These are phyloP conservation scores for Chironex yamaguchii DNA, from an alignment of 30 jellyfish, hydroid and myxozoan species.

Conservation along the genomic window DNA sequence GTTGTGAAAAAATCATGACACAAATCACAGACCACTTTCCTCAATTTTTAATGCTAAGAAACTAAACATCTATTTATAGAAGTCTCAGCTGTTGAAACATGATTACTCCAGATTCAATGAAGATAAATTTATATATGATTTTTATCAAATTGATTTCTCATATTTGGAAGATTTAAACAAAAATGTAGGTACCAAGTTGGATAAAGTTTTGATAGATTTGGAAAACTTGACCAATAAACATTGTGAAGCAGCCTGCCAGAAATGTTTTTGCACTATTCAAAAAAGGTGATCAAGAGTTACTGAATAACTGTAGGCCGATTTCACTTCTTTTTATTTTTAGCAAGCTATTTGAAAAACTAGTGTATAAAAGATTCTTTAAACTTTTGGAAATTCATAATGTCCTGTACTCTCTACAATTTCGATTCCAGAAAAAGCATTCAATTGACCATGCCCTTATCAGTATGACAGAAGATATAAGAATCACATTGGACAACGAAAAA, in stretches of 20 bases:
- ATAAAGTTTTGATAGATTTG: neutral
- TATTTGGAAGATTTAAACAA: neutral
- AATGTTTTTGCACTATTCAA: slow-evolving; percentile 19
- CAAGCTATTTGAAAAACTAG: slow-evolving; percentile 34
- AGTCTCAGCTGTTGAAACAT: slow-evolving; percentile 5
- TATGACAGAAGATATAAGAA: slow-evolving; percentile 28
- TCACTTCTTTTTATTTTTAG: slow-evolving; percentile 33
- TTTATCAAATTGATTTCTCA: slow-evolving; percentile 1
- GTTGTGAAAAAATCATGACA: too few species aligned
- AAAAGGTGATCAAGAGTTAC: slow-evolving; percentile 13
- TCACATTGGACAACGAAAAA: neutral
- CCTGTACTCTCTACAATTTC: too few species aligned
- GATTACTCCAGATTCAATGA: slow-evolving; percentile 7
- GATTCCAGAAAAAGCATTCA: too few species aligned
- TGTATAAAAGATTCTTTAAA: too few species aligned
- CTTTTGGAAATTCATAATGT: too few species aligned
- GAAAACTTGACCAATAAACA: neutral
- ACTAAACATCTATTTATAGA: neutral
- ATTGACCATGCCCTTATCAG: too few species aligned
- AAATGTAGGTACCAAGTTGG: neutral
- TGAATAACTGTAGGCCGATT: slow-evolving; percentile 37
- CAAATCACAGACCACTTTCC: too few species aligned
- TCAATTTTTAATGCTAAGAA: slow-evolving; percentile 6
- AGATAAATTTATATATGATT: slow-evolving; percentile 5
- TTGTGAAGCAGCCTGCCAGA: too few species aligned